Percentiles rank a stretch among this genome's conserved stretches.
These are phyloP conservation scores for Pachyseris speciosa DNA, from an alignment of 64 coral and sea anemone genomes.

Conservation along the genomic window DNA sequence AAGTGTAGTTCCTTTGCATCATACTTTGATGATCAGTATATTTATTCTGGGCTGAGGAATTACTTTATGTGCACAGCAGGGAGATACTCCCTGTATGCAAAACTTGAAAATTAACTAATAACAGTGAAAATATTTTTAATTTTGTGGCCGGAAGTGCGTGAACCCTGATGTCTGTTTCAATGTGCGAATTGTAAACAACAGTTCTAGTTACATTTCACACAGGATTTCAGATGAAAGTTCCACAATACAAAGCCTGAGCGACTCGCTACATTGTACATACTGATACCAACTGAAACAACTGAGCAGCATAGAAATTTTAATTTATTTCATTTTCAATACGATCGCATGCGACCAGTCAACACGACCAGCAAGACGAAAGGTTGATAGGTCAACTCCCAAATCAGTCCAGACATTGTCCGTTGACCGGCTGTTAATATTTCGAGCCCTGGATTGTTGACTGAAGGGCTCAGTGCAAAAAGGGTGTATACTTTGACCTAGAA, in stretches of 20 bases:
- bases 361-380: too few species aligned
- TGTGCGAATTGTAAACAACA: not conserved
- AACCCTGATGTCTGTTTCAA: conserved; percentile 27
- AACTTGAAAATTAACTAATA: conserved; percentile 64
- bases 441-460: too few species aligned
- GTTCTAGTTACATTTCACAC: not conserved
- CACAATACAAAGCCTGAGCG: not conserved
- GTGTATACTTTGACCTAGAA: too few species aligned
- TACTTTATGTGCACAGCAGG: conserved; percentile 43
- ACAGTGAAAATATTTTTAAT: conserved; percentile 50
- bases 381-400: too few species aligned
- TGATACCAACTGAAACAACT: too few species aligned
- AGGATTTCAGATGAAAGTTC: not conserved
- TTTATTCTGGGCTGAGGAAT: conserved; percentile 70
- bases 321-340: too few species aligned
- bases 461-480: too few species aligned
- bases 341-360: too few species aligned
- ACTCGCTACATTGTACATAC: not conserved
- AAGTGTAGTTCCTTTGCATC: conserved; percentile 70
- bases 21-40: conserved; percentile 61
- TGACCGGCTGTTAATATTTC: too few species aligned
- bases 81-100: conserved; percentile 57
- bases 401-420: too few species aligned
- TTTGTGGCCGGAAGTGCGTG: conserved; percentile 55
- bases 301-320: too few species aligned